These are phyloP conservation scores for Lordiphosa clarofinis DNA, from an alignment of 1,140 invertebrate genomes.

Conservation along the genomic window DNA sequence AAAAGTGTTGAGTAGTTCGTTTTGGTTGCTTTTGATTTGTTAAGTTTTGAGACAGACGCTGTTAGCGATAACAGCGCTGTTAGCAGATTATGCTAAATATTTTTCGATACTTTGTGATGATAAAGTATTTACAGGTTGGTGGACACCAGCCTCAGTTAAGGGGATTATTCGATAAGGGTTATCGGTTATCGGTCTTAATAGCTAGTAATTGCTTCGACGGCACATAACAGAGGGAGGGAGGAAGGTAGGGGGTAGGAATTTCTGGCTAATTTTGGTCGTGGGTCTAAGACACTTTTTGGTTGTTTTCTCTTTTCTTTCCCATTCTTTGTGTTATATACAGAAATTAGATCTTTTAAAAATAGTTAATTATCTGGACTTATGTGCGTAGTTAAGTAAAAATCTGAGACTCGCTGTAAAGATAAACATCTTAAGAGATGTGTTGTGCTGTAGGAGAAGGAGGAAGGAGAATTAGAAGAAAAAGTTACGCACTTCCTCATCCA, in stretches of 20 bases:
- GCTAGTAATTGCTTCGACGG: conserved; percentile 73
- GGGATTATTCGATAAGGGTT: conserved; percentile 50
- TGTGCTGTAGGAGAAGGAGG: background rate
- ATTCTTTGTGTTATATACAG: conserved; percentile 56
- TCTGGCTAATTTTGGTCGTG: conserved; percentile 66
- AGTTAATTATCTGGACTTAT: conserved; percentile 64
- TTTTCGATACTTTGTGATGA: conserved; percentile 63
- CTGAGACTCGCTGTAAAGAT: conserved; percentile 71
- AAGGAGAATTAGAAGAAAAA: conserved; percentile 52
- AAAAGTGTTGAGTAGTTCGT: conserved; percentile 17
- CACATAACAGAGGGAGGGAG: conserved; percentile 20
- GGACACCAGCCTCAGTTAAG: too few species aligned
- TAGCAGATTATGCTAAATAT: conserved; percentile 22
- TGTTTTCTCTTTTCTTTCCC: conserved; percentile 38
- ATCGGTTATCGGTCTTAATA: conserved; percentile 46
- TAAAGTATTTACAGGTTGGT: conserved; percentile 31
- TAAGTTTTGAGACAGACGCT: conserved; percentile 32
- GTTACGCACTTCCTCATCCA: conserved; percentile 68
- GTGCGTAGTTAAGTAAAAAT: conserved; percentile 76
- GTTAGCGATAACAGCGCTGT: background rate
- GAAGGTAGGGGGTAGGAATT: conserved; percentile 2
- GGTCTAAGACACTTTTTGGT: conserved; percentile 78
- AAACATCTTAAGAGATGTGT: conserved; percentile 5
- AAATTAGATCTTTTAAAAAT: conserved; percentile 49
- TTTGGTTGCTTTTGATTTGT: conserved; percentile 33